phyloP scores from a whole-genome alignment of 2,888 invertebrate genomes.

The Limnephilus lunatus region DNA sequence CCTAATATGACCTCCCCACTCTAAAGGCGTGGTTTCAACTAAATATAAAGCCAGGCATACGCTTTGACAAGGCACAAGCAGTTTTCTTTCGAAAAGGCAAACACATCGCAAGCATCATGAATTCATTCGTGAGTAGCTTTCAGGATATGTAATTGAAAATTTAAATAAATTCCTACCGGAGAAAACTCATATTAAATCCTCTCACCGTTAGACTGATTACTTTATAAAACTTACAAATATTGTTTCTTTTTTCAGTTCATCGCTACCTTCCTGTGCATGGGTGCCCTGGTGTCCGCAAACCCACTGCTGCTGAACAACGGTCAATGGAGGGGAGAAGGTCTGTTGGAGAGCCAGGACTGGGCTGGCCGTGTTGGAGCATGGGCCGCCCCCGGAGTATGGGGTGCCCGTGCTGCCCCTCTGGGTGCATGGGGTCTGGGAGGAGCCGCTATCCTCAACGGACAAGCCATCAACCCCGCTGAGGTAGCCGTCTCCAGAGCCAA shows the following conservation, averaged over 20 bases:
- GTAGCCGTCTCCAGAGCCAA: slow-evolving; percentile 31
- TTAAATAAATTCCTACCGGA: slow-evolving; percentile 45
- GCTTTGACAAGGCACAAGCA: background rate
- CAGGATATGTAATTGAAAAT: background rate
- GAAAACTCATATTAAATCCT: slow-evolving; percentile 64
- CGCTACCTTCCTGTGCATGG: slow-evolving; percentile 57
- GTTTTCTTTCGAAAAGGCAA: slow-evolving; percentile 2
- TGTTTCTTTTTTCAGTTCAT: slow-evolving; percentile 33
- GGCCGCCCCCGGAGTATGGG: background rate
- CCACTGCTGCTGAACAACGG: slow-evolving; percentile 28
- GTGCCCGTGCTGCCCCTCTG: slow-evolving; percentile 64
- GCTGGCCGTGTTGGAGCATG: background rate
- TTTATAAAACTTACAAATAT: no score
- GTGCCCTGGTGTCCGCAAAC: slow-evolving; percentile 68
- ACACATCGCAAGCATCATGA: slow-evolving; percentile 32
- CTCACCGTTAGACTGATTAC: no score
- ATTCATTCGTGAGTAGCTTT: background rate
- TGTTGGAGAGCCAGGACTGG: slow-evolving; percentile 53
- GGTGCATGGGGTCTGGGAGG: slow-evolving; percentile 26
- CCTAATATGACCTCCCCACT: background rate
- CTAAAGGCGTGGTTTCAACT: background rate
- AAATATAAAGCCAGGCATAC: background rate
- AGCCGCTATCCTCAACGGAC: background rate
- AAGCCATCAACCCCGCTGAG: background rate
- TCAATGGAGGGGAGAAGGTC: slow-evolving; percentile 56